Evolutionary conservation across 2,113 vertebrate species (phyloP), one percentile per base, ranked within the genome.

Genomic region (Dromas ardeola): DNA sequence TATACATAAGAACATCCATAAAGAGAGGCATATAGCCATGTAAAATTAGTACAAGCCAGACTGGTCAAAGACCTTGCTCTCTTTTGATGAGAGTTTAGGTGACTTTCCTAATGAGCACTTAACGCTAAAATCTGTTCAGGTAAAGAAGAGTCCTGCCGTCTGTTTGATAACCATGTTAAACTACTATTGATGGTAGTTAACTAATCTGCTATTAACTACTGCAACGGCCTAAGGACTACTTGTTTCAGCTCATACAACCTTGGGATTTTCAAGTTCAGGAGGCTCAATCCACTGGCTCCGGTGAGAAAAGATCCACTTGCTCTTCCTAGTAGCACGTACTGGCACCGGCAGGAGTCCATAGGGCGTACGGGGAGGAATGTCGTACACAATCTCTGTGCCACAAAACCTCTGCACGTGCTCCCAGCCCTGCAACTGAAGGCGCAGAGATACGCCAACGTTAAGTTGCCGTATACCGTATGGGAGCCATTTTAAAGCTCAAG

Each of bases 381-480:
- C 21, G 36, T 2, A 1, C 2, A 9, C 56, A 56, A 77, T 47
- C 73, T 43, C 71, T 72, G 76, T 3, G 90, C 86, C 74, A 36
- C n/a, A 27, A 6, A 6, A 9, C 65, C 26, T 65, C 2, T 0
- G 63, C 45, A 2, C 0, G 4, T 0, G 3, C 62, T 84, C 49
- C 72, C 20, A 2, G 77, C 38, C 25, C 36, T 11, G 86, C 17
- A 42, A 40, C 79, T 1, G 27, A 15, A 4, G 19, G 61, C 4
- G 3, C 38, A 9, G 12, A 22, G 36, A 47, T 22, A 47, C 20
- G 5, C 47, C 47, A 47, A 11, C 11, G 4, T 18, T 4, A 2
- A 10, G 40, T 40, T 16, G n/a, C 3, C 30, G 36, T 15, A 6
- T 10, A 15, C 36, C 15, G 10, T 9, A 4, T 2, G 55, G 78